Base-by-base conservation (phyloP, 1,140 invertebrate genomes). In the Muscidifurax raptorellus region DNA sequence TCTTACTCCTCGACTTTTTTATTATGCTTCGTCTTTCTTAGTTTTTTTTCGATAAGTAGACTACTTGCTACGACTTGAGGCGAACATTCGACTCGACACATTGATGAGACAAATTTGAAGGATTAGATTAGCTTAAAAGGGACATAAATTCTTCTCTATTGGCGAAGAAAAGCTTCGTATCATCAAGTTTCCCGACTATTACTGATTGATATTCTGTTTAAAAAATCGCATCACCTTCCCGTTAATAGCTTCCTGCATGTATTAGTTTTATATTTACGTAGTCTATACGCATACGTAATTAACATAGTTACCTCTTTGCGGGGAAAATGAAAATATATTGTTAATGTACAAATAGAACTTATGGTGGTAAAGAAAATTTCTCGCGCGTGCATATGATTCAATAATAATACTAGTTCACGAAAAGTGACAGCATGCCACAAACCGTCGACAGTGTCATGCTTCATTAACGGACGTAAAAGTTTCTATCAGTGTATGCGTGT, bases 321-420 rank as follows among this genome's bases (percentile, higher is more conserved):
- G n/a, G 71, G 67, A 76, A 80, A 59, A 80, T 59, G 72, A 79
- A 25, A 71, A 25, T 44, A 44, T 28, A 77, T 47, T 40, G 32
- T 40, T 64, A 74, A 84, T 28, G 64, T 67, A 84, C 40, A 80
- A 84, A 75, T 80, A 80, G 77, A 84, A 79, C 13, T 25, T 84
- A 80, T 52, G 77, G 25, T 80, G 67, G 30, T 9, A 75, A 84
- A 80, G 47, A 84, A 25, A 74, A 80, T 74, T 80, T 84, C 7
- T 66, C 59, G 59, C 86, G 87, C 72, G 59, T 77, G 80, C 81
- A 83, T 89, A 86, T 84, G 85, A 89, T 86, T 81, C 84, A 86
- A 88, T 86, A 90, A 88, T 90, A 90, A 90, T 88, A 90, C 88
- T 90, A 90, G 86, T 84, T 87, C 86, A 89, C 81, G 88, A 90